phyloP scores from a whole-genome alignment of 2,888 invertebrate genomes.

The Lottia scabra region DNA sequence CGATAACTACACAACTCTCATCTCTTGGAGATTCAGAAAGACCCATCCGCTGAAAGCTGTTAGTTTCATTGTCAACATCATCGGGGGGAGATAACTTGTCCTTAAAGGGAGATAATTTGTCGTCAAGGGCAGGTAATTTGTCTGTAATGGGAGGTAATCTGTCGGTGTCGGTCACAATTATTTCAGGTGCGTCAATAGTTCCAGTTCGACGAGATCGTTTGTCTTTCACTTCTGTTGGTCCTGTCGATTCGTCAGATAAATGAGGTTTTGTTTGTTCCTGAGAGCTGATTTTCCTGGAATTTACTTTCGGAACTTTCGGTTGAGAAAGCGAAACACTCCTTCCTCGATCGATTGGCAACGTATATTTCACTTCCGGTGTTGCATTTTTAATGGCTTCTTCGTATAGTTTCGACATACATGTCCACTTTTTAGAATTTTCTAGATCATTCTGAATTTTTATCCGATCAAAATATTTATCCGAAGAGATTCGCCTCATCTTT shows the following conservation, averaged over 20 bases:
- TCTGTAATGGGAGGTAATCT: neutral
- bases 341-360: neutral
- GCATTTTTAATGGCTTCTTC: neutral
- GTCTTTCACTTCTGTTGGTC: neutral
- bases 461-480: slow-evolving; percentile 3
- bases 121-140: neutral
- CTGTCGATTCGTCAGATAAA: neutral
- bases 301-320: neutral
- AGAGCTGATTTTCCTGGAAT: neutral
- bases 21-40: neutral
- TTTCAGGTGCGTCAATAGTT: neutral
- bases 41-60: neutral
- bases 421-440: neutral
- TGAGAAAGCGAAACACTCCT: neutral
- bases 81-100: neutral
- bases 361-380: neutral
- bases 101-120: neutral
- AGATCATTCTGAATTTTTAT: neutral
- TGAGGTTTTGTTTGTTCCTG: neutral
- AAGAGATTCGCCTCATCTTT: slow-evolving; percentile 19
- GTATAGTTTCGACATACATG: neutral
- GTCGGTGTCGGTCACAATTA: neutral
- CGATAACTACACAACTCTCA: neutral
- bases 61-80: neutral
- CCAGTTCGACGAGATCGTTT: neutral